Conservation (phyloP, 2,888 invertebrate genomes). For the Argyresthia albistria region DNA sequence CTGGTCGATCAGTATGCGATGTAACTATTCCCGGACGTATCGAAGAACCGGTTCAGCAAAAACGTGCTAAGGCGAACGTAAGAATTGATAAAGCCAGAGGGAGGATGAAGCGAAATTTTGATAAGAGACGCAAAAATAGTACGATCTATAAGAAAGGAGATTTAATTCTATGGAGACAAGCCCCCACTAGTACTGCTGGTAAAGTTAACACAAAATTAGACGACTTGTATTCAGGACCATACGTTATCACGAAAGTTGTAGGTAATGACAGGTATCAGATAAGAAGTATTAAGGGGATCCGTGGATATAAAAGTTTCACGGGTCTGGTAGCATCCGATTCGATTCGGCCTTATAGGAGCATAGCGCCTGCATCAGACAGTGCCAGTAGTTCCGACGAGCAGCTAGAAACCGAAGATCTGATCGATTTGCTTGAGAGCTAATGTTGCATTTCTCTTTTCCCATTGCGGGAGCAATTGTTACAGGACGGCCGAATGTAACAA, state of each 20-base stretch:
- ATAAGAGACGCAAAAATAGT: conserved; percentile 8
- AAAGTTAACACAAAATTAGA: conserved; percentile 16
- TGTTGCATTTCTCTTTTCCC: conserved; percentile 1
- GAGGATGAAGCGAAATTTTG: conserved; percentile 12
- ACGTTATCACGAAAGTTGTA: conserved; percentile 14
- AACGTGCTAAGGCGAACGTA: background rate
- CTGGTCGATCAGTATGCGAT: conserved; percentile 10
- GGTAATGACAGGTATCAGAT: conserved; percentile 21
- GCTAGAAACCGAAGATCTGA: conserved; percentile 15
- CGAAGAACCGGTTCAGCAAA: background rate
- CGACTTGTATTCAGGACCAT: conserved; percentile 5
- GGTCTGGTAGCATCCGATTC: conserved; percentile 14
- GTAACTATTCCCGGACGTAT: background rate
- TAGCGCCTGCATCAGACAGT: conserved; percentile 13
- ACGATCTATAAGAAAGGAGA: conserved; percentile 14
- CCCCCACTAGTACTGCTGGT: conserved; percentile 6
- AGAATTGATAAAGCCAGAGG: background rate
- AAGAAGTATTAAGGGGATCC: conserved; percentile 16
- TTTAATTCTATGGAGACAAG: conserved; percentile 13
- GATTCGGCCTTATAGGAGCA: conserved; percentile 12
- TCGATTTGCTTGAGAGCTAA: background rate
- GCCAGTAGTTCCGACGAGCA: conserved; percentile 18
- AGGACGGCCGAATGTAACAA: conserved; percentile 13
- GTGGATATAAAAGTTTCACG: conserved; percentile 16
- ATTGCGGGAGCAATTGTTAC: conserved; percentile 7